Base-by-base conservation (phyloP, 2,888 invertebrate genomes). In the Pteria penguin region DNA sequence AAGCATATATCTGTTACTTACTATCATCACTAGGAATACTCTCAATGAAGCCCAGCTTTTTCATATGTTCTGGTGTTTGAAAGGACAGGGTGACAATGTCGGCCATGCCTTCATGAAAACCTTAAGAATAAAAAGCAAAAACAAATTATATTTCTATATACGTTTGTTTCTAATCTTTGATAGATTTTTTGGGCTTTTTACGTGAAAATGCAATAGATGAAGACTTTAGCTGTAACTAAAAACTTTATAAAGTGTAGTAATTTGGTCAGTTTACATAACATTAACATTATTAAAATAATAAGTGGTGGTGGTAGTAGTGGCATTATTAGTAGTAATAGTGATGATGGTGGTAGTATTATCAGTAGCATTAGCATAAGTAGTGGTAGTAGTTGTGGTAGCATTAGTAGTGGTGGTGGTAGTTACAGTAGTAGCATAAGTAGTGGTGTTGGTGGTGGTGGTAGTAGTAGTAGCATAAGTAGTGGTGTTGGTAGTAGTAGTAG, bases 101-200 rank as follows among this genome's bases (percentile, higher is more conserved):
- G 1, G 83, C 84, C 54, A 85, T 83, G 11, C 82, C 84, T 57
- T 85, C 84, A 61, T 83, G 84, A 58, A 85, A 85, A 22, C 84
- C 84, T 85, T 60, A 5, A 62, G 52, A 24, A 18, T 27, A 22
- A 11, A 61, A 61, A 61, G 8, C 31, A 31, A 4, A 11, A n/a
- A n/a, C n/a, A n/a, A n/a, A n/a, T n/a, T 45, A 18, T 14, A 45
- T 45, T 45, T 45, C 45, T 45, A 45, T 11, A 11, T 45, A 45
- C 45, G 45, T n/a, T n/a, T n/a, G n/a, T n/a, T n/a, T n/a, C n/a
- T n/a, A n/a, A n/a, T n/a, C n/a, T n/a, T n/a, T n/a, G n/a, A n/a
- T n/a, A n/a, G n/a, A n/a, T n/a, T n/a, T n/a, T n/a, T n/a, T n/a
- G n/a, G n/a, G n/a, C n/a, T n/a, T n/a, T n/a, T 14, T n/a, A 26